Evolutionary conservation across 2,888 invertebrate species (phyloP), one percentile per base, ranked within the genome.

Genomic region (Ophion obscuratus): DNA sequence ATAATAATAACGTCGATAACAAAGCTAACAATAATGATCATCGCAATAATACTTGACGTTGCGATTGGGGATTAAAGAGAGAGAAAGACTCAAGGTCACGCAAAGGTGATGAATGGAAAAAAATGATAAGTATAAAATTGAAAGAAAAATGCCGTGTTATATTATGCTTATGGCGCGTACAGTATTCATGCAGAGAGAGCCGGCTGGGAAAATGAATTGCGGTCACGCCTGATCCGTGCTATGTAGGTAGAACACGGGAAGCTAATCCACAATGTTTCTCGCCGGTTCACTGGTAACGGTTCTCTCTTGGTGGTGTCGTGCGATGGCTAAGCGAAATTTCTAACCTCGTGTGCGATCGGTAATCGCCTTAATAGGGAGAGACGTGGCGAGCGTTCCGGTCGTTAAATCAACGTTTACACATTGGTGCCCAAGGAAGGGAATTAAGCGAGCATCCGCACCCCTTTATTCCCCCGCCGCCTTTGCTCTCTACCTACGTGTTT

Each of bases 401-500:
- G 78, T 86, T 86, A 83, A 86, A 86, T 86, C 86, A 86, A 86
- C 80, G 86, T 81, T 83, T 86, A 86, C 81, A 81, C 81, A 83
- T 83, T 70, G 83, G 86, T 77, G 70, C 77, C 81, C 68, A 70
- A 57, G 74, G 78, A 27, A 83, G 64, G 66, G 53, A 66, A 68
- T 81, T 74, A 44, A 77, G 62, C 61, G 59, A 74, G 77, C 62
- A 73, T 73, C 40, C 57, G 31, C 20, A 53, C 61, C 40, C 73
- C 64, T 66, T 66, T 53, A 53, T 53, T 76, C 76, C 47, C 64
- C 47, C 44, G 2, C n/a, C 17, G 11, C 11, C 17, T 75, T 27
- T 57, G 1, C 3, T 76, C 53, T 17, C 20, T 64, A n/a, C 17
- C 27, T 17, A 62, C 61, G 64, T 31, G 14, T 53, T 0, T 59